Evolutionary conservation across 2,888 invertebrate species (phyloP), one percentile per base, ranked within the genome.

Genomic region (Nomada flava): DNA sequence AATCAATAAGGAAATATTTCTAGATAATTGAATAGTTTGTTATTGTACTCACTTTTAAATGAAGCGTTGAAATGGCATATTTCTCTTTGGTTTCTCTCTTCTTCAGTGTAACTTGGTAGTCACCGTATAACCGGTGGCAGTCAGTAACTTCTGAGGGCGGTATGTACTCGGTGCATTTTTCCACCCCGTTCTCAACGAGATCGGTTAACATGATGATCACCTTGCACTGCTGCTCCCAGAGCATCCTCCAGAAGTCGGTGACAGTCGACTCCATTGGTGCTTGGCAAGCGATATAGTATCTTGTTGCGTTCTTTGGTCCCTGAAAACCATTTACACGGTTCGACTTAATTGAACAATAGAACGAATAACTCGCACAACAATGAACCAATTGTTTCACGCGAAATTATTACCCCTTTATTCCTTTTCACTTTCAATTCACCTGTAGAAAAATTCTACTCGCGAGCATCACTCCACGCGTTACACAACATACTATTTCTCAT

Each of bases 231-330:
- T 98, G 98, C 91, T 98, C 98, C 98, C 98, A 98, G 69, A 98
- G 96, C 98, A 99, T 98, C 60, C 98, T 95, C 98, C 98, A 99
- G 94, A 98, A 98, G 94, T 99, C 98, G 47, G 95, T 95, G 0
- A 98, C 96, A 0, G 98, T 98, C 86, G 96, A 96, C 76, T 97
- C 96, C 86, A 98, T 94, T 0, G 98, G 98, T 13, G 98, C 98
- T 94, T 99, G 98, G 89, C 98, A 97, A 23, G 98, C 98, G 52
- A 99, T 98, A 94, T 98, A 99, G 93, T 97, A 97, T 90, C 97
- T 97, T 44, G 96, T 96, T 26, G 96, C 96, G 90, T 97, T 97
- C 89, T 97, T 97, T 0, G 98, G 97, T 70, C 98, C 98, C 98
- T 98, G 93, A 77, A 92, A 91, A 29, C 84, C 71, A 80, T 57